phyloP scores from a whole-genome alignment of 2,797 vertebrate species.

The Novumbra hubbsi region DNA sequence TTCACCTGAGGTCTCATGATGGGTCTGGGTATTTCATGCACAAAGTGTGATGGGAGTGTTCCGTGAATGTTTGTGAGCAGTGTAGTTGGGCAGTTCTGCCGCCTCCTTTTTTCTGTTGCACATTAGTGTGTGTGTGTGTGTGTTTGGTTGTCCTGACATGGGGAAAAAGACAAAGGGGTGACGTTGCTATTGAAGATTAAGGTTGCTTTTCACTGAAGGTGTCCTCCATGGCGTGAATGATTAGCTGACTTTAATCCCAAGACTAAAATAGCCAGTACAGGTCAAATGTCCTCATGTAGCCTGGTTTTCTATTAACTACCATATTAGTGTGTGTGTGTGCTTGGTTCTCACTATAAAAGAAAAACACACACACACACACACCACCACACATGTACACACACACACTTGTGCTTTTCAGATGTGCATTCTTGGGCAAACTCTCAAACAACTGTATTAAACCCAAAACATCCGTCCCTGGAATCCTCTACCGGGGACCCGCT shows the following conservation, averaged over 20 bases:
- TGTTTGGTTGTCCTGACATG: conserved; percentile 2
- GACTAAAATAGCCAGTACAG: too few species aligned
- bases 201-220: conserved; percentile 13
- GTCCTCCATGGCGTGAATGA: conserved; percentile 17
- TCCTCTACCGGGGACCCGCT: conserved; percentile 11
- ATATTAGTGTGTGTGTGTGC: too few species aligned
- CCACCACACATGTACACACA: neutral
- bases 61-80: too few species aligned
- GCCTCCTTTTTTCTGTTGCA: neutral
- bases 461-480: neutral
- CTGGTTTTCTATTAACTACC: too few species aligned
- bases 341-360: neutral
- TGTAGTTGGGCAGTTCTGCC: neutral
- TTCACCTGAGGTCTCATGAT: too few species aligned
- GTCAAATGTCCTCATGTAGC: too few species aligned
- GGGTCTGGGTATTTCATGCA: too few species aligned
- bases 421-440: neutral
- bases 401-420: neutral
- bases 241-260: too few species aligned
- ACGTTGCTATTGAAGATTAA: conserved; percentile 9
- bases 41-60: too few species aligned
- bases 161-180: conserved; percentile 6
- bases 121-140: neutral
- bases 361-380: neutral
- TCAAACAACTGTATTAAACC: too few species aligned